Evolutionary conservation across 1,140 invertebrate species (phyloP), one percentile per base, ranked within the genome.

Genomic region (Philaenus spumarius): DNA sequence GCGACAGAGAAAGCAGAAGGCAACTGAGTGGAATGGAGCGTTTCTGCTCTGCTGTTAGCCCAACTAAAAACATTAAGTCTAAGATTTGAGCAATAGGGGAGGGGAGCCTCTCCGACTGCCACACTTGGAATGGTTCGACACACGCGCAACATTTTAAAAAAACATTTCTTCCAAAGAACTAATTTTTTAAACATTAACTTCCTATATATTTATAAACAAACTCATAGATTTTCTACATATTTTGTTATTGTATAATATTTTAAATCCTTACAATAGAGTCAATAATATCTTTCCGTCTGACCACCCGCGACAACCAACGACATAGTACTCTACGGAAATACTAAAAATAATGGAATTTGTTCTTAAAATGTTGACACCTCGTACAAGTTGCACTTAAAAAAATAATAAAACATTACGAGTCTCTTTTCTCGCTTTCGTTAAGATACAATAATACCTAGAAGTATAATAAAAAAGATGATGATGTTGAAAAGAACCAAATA

Each of bases 331-430:
- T 55, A 64, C 61, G 43, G 55, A 42, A 43, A 35, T 56, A 54
- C 55, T 64, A 64, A 52, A 61, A 64, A 62, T 58, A 54, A 62
- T 62, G 61, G 40, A 52, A 59, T 57, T 61, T 62, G 58, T 58
- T 54, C 58, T 59, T 61, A 58, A 60, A 63, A 65, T 35, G 62
- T 63, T 47, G 54, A 63, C 55, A 63, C 63, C 63, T 65, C 55
- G 59, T 62, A 64, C 61, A 65, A 63, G 59, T 65, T 63, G 62
- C 62, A 65, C 43, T 55, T 42, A 55, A 55, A 43, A 53, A 55
- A 55, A 57, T 39, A 57, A 57, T 57, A 65, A 58, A 45, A 65
- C 51, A 51, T 62, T 56, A 60, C 53, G 58, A 53, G 61, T 43
- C 55, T 59, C 34, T 47, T 48, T 63, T 50, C 55, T 57, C 40